Base-by-base conservation (phyloP, 2,888 invertebrate genomes). In the Nemoura dubitans region DNA sequence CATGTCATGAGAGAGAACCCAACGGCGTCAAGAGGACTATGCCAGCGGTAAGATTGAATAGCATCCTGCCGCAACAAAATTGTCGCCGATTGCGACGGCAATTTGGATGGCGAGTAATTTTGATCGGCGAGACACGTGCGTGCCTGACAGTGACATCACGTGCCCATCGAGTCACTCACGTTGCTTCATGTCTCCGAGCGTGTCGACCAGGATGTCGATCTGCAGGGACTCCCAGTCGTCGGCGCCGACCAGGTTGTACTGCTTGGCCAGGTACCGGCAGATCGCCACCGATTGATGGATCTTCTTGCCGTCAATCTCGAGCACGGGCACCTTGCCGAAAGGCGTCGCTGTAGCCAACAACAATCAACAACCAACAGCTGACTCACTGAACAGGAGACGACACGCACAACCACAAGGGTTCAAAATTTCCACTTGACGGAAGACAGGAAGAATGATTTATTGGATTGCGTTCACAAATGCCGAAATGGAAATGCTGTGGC, bases 121-220 rank as follows among this genome's bases (percentile, higher is more conserved):
- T 59, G 16, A 59, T 21, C 21, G 59, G 2, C 16, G 10, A 36
- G 16, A 21, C 59, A 59, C 59, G 59, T 59, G 59, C 59, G 59
- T 21, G 16, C 36, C 5, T 36, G n/a, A n/a, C 36, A 36, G 21
- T 59, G 16, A 36, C 5, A 36, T 36, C 36, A 36, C 36, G 36
- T 36, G 36, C 3, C 36, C 36, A 36, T 36, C n/a, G 3, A 3
- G 5, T 36, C 29, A 85, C 87, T 87, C 90, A 95, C 95, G 94
- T 0, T 89, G 85, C 59, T 94, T 93, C 83, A 95, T 91, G 89
- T 95, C 95, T 87, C 92, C 93, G 42, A 94, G 89, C 36, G 94
- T 94, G 88, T 95, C 95, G 0, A 94, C 92, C 81, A 92, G 92
- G 87, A 94, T 92, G 90, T 95, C 95, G 88, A 95, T 94, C 90